A percentile compares a stretch with the other conserved stretches of the same genome.
phyloP scores from a whole-genome alignment of 2,797 vertebrate species.

The Sebastes baramenuke region DNA sequence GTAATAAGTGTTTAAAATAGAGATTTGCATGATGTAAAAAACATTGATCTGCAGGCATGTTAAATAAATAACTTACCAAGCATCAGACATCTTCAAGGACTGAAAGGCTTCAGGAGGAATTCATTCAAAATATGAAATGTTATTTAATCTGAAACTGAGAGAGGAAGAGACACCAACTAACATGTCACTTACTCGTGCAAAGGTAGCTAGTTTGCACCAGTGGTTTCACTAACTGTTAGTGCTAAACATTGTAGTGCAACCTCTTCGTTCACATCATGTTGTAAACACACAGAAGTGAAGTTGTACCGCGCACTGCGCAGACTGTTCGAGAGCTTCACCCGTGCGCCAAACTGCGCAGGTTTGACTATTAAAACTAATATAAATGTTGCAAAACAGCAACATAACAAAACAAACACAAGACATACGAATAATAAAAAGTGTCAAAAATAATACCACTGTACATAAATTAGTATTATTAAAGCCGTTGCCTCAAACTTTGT shows the following conservation, averaged over 20 bases:
- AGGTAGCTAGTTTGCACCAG: not conserved
- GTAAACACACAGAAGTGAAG: slow-evolving; percentile 46
- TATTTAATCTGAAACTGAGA: not conserved
- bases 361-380: not conserved
- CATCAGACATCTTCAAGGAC: slow-evolving; percentile 73
- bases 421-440: rapidly evolving
- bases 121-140: not conserved
- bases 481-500: not conserved
- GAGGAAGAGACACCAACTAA: not conserved
- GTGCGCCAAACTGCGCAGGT: slow-evolving; percentile 52
- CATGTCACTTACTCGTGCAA: not conserved
- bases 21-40: not conserved
- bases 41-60: not conserved
- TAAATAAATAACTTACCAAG: slow-evolving; percentile 68
- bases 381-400: not conserved
- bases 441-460: rapidly evolving
- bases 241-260: not conserved
- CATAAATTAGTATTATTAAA: not conserved
- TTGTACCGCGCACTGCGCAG: slow-evolving; percentile 17
- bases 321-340: slow-evolving; percentile 31
- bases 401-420: rapidly evolving
- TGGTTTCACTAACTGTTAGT: not conserved
- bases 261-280: not conserved
- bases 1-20: not conserved
- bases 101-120: not conserved